Evolutionary conservation across 2,797 vertebrate species (phyloP), one percentile per base, ranked within the genome.

Genomic region (Spinus olivaceus): DNA sequence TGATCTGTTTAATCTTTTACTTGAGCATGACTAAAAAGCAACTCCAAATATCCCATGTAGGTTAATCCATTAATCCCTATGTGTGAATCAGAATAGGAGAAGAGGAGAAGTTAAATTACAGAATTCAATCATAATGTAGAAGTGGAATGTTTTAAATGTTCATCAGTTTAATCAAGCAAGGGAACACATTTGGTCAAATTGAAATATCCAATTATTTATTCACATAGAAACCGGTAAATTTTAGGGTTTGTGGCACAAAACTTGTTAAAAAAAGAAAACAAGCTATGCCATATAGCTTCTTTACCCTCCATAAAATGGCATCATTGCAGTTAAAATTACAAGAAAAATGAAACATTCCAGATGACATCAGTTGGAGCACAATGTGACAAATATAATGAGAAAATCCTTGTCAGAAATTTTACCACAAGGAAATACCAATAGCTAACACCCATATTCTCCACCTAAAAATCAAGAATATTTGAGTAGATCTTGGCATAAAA

Each of bases 261-360:
- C 88, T 39, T 70, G 42, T 84, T 81, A 70, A 85, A 93, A 96
- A 96, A 93, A 83, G 47, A 84, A 92, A 84, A 72, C 57, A 25
- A 47, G 46, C 82, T 91, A 69, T 95, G 56, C 80, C 80, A 66
- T 90, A 64, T 92, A 96, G 82, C 87, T 92, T 94, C 65, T 78
- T 86, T 71, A 85, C 65, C 51, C 35, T 92, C 57, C 61, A 61
- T 76, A 93, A 96, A 97, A 95, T 84, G 89, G 78, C 91, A 76
- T 23, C 12, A 54, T 59, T 78, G 65, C 95, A 81, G 66, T 92
- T 86, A 82, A 91, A 94, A 87, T 90, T 92, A 96, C 73, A 94
- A 77, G 81, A 80, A 94, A 96, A 97, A 90, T 78, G n/a, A 90
- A 95, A 93, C 87, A 90, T 88, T 96, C 91, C 88, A 94, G 93